These are phyloP conservation scores for Troides aeacus DNA, from an alignment of 2,888 invertebrate genomes.

Conservation along the genomic window DNA sequence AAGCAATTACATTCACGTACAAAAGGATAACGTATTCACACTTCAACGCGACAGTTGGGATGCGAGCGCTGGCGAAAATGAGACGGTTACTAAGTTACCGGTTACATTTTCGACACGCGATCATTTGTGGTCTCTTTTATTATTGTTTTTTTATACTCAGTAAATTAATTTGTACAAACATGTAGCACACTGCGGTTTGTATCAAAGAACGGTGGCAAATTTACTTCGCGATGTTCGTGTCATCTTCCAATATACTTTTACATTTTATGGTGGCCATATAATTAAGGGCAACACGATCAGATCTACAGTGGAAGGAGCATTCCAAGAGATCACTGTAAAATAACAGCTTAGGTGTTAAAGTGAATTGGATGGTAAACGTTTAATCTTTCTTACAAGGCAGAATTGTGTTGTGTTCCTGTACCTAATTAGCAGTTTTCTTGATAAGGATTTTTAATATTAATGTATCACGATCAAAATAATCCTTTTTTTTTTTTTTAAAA, in stretches of 20 bases:
- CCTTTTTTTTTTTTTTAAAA: too few relatives aligned
- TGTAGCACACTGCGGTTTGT: not conserved
- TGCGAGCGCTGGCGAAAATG: slow-evolving; percentile 35
- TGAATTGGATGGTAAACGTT: slow-evolving; percentile 20
- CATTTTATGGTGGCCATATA: slow-evolving; percentile 26
- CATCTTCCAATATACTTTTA: slow-evolving; percentile 23
- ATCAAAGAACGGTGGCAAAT: not conserved
- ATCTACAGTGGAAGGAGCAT: not conserved
- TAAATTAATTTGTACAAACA: not conserved
- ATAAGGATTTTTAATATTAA: not conserved
- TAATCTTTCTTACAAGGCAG: not conserved
- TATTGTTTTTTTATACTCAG: not conserved
- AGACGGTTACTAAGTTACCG: slow-evolving; percentile 40
- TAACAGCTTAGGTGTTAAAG: not conserved
- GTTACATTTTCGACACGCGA: slow-evolving; percentile 1
- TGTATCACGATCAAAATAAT: too few relatives aligned
- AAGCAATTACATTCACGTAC: slow-evolving; percentile 36
- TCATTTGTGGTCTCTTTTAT: slow-evolving; percentile 11
- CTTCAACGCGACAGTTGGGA: slow-evolving; percentile 67
- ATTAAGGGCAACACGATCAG: not conserved
- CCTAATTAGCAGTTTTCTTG: not conserved
- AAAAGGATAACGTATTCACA: slow-evolving; percentile 60
- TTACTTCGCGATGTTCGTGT: not conserved
- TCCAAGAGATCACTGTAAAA: not conserved
- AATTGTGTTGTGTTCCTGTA: not conserved